These are phyloP conservation scores for Galeopterus variegatus DNA, from an alignment of 2,113 vertebrate genomes.

Conservation along the genomic window DNA sequence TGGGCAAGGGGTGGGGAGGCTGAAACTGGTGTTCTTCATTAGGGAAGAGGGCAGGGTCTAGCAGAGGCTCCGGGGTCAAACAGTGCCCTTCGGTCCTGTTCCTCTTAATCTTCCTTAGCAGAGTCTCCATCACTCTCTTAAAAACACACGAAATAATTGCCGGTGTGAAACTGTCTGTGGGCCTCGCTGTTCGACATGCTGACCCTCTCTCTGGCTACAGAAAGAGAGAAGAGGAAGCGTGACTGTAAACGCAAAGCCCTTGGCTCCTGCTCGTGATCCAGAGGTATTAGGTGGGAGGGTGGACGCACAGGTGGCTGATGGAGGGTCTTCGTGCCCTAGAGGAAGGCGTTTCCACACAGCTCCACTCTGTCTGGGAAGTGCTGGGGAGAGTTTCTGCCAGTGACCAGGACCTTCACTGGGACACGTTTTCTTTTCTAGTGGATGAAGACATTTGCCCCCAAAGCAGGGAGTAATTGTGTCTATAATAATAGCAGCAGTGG, in stretches of 20 bases:
- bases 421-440: neutral
- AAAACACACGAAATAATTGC: neutral
- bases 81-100: accelerated
- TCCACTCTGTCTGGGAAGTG: neutral
- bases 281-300: accelerated
- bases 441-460: neutral
- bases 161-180: neutral
- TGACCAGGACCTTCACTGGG: accelerated
- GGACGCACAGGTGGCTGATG: neutral
- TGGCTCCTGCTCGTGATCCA: neutral
- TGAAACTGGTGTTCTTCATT: neutral
- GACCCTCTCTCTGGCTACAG: neutral
- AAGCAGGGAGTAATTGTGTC: neutral
- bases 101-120: neutral
- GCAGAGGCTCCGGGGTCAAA: neutral
- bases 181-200: neutral
- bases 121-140: neutral
- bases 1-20: neutral
- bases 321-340: neutral
- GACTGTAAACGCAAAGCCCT: neutral
- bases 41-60: accelerated
- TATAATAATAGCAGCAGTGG: accelerated
- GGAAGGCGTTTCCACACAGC: neutral
- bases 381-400: neutral
- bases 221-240: accelerated